A percentile compares a stretch with the other conserved stretches of the same genome.
phyloP scores from a whole-genome alignment of 2,797 vertebrate genomes.

The Carapus acus region DNA sequence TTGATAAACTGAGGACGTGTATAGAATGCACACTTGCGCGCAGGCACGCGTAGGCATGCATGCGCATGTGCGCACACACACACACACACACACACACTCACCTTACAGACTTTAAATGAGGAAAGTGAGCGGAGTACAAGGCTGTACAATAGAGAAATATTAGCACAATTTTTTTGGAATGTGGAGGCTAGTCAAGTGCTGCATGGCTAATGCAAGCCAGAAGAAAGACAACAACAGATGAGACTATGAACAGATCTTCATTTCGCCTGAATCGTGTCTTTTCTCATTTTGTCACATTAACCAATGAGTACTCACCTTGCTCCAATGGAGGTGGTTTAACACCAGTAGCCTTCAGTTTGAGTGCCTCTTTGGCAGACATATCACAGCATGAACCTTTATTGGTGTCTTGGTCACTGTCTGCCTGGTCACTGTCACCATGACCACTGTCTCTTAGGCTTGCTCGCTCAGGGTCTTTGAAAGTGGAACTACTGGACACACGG shows the following conservation, averaged over 20 bases:
- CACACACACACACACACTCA: conserved; percentile 8
- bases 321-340: conserved; percentile 95
- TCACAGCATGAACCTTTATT: conserved; percentile 99
- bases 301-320: conserved; percentile 80
- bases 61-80: neutral
- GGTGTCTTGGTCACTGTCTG: conserved; percentile 99
- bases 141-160: conserved; percentile 42
- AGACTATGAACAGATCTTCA: conserved; percentile 6
- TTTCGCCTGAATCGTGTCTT: conserved; percentile 29
- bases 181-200: conserved; percentile 39
- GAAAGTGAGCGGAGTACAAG: conserved; percentile 41
- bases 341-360: conserved; percentile 99
- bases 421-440: conserved; percentile 99
- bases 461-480: conserved; percentile 99
- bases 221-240: too few species aligned
- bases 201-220: conserved; percentile 37
- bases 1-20: conserved; percentile 71
- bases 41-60: conserved; percentile 35
- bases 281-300: conserved; percentile 16
- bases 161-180: conserved; percentile 44
- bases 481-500: conserved; percentile 83
- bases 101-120: conserved; percentile 36
- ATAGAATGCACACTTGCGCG: conserved; percentile 59
- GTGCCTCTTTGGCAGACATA: conserved; percentile 98
- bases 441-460: conserved; percentile 99